Evolutionary conservation across 2,113 vertebrate species (phyloP).

Genomic region (Podarcis raffonei): DNA sequence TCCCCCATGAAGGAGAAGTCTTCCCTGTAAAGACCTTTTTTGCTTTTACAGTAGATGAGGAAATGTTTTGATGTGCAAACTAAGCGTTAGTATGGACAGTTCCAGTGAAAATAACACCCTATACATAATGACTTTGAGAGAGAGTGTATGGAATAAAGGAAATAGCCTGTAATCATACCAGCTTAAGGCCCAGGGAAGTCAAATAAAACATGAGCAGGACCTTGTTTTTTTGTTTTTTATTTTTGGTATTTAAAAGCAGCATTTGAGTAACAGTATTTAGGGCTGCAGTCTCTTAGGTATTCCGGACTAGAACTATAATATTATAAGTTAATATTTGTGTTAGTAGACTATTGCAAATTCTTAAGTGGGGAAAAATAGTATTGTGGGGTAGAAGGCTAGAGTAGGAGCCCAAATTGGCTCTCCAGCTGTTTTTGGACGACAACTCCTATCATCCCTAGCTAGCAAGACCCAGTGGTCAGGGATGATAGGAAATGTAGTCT

Average conservation of each 20-base stretch:
- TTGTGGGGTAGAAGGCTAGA: too few relatives aligned
- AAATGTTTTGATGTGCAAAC: slow-evolving; percentile 39
- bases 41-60: slow-evolving; percentile 34
- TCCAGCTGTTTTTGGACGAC: background rate
- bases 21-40: slow-evolving; percentile 10
- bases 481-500: too few relatives aligned
- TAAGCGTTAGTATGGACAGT: slow-evolving; percentile 14
- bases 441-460: too few relatives aligned
- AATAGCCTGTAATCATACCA: background rate
- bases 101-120: slow-evolving; percentile 21
- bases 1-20: background rate
- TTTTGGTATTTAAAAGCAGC: background rate
- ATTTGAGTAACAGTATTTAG: background rate
- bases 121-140: background rate
- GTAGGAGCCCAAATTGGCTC: too few relatives aligned
- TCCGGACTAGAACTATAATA: too few relatives aligned
- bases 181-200: background rate
- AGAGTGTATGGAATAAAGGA: background rate
- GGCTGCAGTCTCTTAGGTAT: background rate
- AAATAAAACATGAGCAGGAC: background rate
- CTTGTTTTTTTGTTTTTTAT: too few relatives aligned
- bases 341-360: background rate
- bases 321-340: too few relatives aligned
- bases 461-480: too few relatives aligned
- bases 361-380: too few relatives aligned